Evolutionary conservation across 2,888 invertebrate genomes (phyloP), one percentile per base, ranked within the genome.

Genomic region (Eupithecia vulgata): DNA sequence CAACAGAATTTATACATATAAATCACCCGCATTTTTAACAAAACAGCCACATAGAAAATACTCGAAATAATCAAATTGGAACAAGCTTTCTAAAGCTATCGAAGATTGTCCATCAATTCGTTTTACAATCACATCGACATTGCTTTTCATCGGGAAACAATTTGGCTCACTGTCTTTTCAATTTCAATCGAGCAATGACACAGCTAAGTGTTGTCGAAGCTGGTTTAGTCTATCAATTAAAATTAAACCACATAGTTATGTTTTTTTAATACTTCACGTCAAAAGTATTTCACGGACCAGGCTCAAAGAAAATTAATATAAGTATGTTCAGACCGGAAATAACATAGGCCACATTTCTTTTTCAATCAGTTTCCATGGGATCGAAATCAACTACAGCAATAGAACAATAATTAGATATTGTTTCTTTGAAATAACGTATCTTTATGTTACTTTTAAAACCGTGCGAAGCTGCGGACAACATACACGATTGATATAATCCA

Each of bases 61-160:
- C 42, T 59, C 21, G 34, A 71, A 74, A 67, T 52, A 71, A 40
- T 42, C 62, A 13, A 65, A 69, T 67, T 67, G 68, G 62, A 52
- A 66, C 76, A 71, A 67, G 68, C 74, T 76, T 78, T 79, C 78
- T 79, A 81, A 81, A 79, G 77, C 74, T 74, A 52, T 76, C 68
- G 71, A 67, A 76, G 77, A 77, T 79, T 75, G 75, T 79, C 79
- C 79, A 80, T 79, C 81, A 80, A 84, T 82, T 84, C 77, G 78
- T 79, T 83, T 83, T 75, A 78, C 81, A 79, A 81, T 85, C 82
- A 83, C 83, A 83, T 82, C 80, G 80, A 79, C 80, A 87, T 87
- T 84, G 84, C 83, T 85, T 77, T 83, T 82, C 84, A 86, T 84
- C 84, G 85, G 82, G 82, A 88, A 87, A 83, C 85, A 83, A 85